Conservation (phyloP, 2,797 vertebrate species). For the Platalea minor region DNA sequence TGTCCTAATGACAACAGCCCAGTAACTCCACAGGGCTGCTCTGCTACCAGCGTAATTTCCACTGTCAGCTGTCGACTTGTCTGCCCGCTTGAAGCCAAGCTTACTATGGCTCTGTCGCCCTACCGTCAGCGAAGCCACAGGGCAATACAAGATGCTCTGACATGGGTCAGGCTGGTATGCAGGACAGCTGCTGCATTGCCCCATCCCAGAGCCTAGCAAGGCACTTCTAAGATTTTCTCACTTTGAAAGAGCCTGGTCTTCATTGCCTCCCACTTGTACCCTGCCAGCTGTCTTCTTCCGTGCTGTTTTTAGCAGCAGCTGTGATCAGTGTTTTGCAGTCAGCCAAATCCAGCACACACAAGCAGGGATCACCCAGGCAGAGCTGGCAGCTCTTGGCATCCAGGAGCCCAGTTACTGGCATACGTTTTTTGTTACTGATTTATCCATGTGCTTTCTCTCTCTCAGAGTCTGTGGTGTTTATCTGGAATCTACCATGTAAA, state of each 20-base stretch:
- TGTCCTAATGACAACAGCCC: not conserved
- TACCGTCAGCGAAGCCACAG: not conserved
- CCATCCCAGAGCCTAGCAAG: not conserved
- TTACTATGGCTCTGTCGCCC: not conserved
- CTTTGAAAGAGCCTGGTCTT: not conserved
- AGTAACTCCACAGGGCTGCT: not conserved
- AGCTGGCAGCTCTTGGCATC: not conserved
- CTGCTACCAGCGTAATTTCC: not conserved
- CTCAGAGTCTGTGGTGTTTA: not conserved
- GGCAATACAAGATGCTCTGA: not conserved
- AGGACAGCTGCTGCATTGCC: not conserved
- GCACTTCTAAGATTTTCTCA: not conserved
- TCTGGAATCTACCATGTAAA: not conserved
- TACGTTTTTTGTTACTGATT: not conserved
- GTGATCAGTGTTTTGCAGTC: not conserved
- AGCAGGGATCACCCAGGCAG: not conserved
- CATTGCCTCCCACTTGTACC: not conserved
- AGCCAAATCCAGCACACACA: not conserved
- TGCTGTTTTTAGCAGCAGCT: not conserved
- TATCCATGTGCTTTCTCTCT: not conserved
- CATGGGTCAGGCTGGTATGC: not conserved
- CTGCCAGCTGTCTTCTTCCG: not conserved
- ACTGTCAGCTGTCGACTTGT: not conserved
- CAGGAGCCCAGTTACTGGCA: not conserved
- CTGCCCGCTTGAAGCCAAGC: not conserved